phyloP scores from a whole-genome alignment of 2,888 invertebrate genomes.

The Omphaloscelis lunosa region DNA sequence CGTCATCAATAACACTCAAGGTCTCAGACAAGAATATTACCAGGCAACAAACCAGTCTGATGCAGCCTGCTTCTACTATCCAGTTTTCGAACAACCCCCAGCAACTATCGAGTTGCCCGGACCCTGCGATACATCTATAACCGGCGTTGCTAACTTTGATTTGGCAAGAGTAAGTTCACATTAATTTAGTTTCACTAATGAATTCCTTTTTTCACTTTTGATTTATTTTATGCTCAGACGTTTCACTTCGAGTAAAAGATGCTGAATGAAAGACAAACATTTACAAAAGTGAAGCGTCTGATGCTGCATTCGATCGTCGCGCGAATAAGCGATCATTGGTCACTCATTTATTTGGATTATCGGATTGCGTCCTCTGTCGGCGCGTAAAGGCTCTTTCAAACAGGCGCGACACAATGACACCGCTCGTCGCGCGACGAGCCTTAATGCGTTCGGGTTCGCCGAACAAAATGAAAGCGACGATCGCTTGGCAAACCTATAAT shows the following conservation, averaged over 20 bases:
- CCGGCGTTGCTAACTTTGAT: slow-evolving; percentile 3
- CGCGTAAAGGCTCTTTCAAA: no score
- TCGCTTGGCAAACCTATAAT: no score
- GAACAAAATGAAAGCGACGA: no score
- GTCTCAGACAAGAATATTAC: slow-evolving; percentile 71
- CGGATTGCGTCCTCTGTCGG: no score
- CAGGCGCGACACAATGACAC: no score
- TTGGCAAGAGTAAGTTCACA: neutral
- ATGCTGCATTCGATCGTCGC: no score
- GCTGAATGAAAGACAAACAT: no score
- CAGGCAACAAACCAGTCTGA: slow-evolving; percentile 64
- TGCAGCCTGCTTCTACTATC: slow-evolving; percentile 31
- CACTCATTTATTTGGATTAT: no score
- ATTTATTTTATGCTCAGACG: neutral
- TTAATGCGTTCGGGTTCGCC: no score
- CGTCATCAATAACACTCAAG: slow-evolving; percentile 6
- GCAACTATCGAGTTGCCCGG: slow-evolving; percentile 21
- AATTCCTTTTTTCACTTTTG: neutral
- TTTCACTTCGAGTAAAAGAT: neutral
- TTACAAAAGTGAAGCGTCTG: no score
- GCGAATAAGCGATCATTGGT: no score
- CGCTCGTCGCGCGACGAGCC: no score
- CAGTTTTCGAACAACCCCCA: neutral
- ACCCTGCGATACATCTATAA: neutral
- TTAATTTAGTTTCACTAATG: neutral